These are phyloP conservation scores for Armadillidium nasatum DNA, from an alignment of 1,140 invertebrate species.

Conservation along the genomic window DNA sequence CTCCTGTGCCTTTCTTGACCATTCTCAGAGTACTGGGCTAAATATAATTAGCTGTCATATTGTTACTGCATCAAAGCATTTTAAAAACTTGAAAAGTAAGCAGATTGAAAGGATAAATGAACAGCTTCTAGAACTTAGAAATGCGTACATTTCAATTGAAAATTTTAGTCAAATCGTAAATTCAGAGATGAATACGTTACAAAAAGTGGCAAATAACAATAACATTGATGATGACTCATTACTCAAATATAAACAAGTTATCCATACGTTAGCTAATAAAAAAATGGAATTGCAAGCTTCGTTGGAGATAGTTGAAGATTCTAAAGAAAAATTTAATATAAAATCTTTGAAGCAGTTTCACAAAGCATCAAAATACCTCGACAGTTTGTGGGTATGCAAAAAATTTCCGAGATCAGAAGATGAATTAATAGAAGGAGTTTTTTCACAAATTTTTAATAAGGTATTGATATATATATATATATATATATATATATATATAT, in stretches of 20 bases:
- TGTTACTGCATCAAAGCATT: neutral
- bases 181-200: neutral
- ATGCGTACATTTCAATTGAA: neutral
- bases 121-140: neutral
- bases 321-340: conserved; percentile 1
- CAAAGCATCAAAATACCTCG: neutral
- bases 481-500: no score
- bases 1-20: neutral
- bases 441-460: neutral
- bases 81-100: neutral
- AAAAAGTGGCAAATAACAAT: neutral
- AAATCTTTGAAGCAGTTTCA: neutral
- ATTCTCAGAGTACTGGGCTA: neutral
- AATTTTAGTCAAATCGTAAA: neutral
- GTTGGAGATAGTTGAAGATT: neutral
- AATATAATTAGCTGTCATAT: neutral
- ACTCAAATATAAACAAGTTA: neutral
- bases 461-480: neutral
- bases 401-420: neutral
- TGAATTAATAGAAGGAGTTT: neutral
- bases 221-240: neutral
- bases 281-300: conserved; percentile 1
- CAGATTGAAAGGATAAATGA: neutral
- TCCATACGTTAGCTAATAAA: neutral
- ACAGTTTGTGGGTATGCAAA: neutral